Evolutionary conservation across 2,888 invertebrate genomes (phyloP).

Genomic region (Neoitamus cyanurus): DNA sequence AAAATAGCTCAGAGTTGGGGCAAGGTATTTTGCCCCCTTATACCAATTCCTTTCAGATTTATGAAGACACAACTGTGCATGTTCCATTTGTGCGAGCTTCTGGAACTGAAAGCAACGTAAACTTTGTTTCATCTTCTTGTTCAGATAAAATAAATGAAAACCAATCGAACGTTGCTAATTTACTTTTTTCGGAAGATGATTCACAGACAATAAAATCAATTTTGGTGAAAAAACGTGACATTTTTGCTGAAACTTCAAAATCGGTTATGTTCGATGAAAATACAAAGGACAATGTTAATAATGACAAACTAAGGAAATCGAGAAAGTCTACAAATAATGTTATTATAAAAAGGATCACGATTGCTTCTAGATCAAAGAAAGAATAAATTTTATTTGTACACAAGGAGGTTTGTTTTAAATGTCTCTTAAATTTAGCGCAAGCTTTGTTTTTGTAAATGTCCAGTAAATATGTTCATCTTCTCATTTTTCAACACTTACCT

Average conservation of each 20-base stretch:
- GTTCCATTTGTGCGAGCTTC: not conserved
- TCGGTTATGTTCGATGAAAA: conserved; percentile 58
- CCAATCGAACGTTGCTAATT: not conserved
- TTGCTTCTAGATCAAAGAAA: conserved; percentile 53
- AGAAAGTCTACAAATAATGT: conserved; percentile 56
- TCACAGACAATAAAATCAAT: conserved; percentile 13
- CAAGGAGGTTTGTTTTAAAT: too few relatives aligned
- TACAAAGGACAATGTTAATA: not conserved
- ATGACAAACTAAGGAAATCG: conserved; percentile 40
- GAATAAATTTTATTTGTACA: too few relatives aligned
- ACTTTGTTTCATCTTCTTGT: not conserved
- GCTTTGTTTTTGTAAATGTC: not conserved
- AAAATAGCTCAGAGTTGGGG: not conserved
- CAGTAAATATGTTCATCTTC: not conserved
- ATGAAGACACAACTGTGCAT: not conserved
- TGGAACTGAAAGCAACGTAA: not conserved
- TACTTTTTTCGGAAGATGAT: not conserved
- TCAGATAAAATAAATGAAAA: not conserved
- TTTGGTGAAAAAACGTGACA: conserved; percentile 39
- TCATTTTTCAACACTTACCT: too few relatives aligned
- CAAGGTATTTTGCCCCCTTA: not conserved
- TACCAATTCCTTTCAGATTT: conserved; percentile 45
- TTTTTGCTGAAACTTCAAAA: conserved; percentile 53
- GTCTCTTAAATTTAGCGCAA: too few relatives aligned
- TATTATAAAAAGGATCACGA: conserved; percentile 59